These are phyloP conservation scores for Butorides virescens DNA, from an alignment of 2,113 vertebrate species.

Conservation along the genomic window DNA sequence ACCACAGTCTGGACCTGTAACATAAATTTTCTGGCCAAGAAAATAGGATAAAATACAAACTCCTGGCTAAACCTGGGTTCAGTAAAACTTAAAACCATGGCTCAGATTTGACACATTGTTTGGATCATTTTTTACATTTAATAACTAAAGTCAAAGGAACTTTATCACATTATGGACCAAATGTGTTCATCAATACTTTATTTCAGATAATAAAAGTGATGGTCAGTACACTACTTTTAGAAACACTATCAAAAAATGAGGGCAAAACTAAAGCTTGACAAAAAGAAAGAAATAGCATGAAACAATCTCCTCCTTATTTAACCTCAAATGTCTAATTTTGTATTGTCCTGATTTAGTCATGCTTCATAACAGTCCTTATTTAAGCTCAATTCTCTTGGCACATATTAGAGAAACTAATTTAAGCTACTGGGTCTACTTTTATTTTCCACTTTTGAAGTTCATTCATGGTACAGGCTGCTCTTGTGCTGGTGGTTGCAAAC, in stretches of 20 bases:
- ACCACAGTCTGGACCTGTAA: not conserved
- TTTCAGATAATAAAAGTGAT: not conserved
- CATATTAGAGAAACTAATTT: not conserved
- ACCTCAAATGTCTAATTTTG: not conserved
- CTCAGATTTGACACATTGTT: not conserved
- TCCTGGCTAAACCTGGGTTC: not conserved
- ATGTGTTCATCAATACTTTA: not conserved
- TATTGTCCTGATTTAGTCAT: not conserved
- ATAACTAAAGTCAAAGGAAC: not conserved
- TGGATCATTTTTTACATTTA: not conserved
- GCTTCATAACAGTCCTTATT: not conserved
- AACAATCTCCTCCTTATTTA: not conserved
- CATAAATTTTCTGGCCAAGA: not conserved
- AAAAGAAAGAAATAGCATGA: not conserved
- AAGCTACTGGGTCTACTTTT: not conserved
- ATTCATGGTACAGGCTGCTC: not conserved
- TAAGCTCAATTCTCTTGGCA: not conserved
- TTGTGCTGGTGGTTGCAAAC: not conserved
- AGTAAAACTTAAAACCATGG: not conserved
- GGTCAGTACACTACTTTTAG: not conserved
- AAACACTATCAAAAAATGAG: not conserved
- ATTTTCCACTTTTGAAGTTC: not conserved
- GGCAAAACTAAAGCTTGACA: not conserved
- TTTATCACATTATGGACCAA: not conserved
- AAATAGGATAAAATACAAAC: not conserved